Evolutionary conservation across 2,888 invertebrate species (phyloP), one percentile per base, ranked within the genome.

Genomic region (Aleiodes alternator): DNA sequence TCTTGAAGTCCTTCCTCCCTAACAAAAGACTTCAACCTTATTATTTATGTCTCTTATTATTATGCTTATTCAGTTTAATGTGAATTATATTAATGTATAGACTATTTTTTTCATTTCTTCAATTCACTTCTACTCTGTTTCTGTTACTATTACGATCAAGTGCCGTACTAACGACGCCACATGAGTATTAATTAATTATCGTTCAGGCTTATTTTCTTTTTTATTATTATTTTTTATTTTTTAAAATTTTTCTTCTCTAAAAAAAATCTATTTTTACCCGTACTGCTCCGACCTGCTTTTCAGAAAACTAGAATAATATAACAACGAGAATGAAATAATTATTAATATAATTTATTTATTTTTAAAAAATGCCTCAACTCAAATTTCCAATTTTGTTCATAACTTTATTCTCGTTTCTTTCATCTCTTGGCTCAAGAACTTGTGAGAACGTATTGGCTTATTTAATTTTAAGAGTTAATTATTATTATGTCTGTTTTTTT

Each of bases 251-350:
- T 68, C n/a, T 68, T 68, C 29, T 16, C 23, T 57, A 29, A 50
- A 82, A 84, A 69, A 86, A 85, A 83, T 82, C 84, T 86, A 85
- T 80, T 81, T 84, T 84, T 87, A 88, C 87, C 87, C 88, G 88
- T 88, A 88, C 85, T 87, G 85, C 82, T 88, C 88, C 88, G 87
- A 88, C 86, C 86, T 88, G 87, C 83, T 84, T 84, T 70, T 56
- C 69, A 55, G 55, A 53, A 59, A 80, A 80, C 80, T 78, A 78
- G 80, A 78, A 75, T 70, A 79, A 77, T 76, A 75, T 73, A 57
- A 75, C 69, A 77, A 75, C 38, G 57, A 77, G 71, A 55, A 77
- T 48, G 74, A 74, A 71, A 73, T 48, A 57, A 55, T 76, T 14
- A 61, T 9, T 64, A 48, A 48, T 29, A 43, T 64, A 12, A 48